Conservation (phyloP, 2,113 vertebrate genomes). For the Atherinomorus stipes region DNA sequence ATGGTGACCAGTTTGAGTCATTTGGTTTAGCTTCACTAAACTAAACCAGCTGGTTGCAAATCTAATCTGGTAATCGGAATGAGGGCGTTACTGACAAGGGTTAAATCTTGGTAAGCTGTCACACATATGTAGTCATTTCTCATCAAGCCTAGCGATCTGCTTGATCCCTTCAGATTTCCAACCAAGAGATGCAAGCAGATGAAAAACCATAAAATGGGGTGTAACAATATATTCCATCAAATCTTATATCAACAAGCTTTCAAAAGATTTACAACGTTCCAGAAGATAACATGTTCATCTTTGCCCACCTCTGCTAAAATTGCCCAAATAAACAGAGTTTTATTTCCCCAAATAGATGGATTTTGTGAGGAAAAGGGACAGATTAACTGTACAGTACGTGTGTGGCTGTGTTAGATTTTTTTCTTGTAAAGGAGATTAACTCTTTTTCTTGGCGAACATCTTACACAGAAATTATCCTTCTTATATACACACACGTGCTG, state of each 20-base stretch:
- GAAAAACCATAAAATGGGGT: neutral
- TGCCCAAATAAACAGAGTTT: slow-evolving; percentile 55
- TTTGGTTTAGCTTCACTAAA: slow-evolving; percentile 7
- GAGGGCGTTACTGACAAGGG: slow-evolving; percentile 1
- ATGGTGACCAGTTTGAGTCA: neutral
- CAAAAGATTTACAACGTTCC: neutral
- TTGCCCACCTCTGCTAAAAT: slow-evolving; percentile 37
- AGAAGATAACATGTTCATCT: slow-evolving; percentile 2
- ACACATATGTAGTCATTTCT: slow-evolving; percentile 37
- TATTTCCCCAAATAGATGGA: slow-evolving; percentile 62
- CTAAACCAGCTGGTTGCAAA: slow-evolving; percentile 10
- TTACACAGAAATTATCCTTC: slow-evolving; percentile 65
- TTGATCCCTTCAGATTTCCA: slow-evolving; percentile 33
- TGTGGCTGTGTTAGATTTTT: slow-evolving; percentile 56
- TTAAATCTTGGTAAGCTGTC: slow-evolving; percentile 31
- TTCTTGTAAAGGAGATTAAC: slow-evolving; percentile 66
- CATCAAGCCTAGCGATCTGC: slow-evolving; percentile 31
- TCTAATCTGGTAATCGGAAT: slow-evolving; percentile 22
- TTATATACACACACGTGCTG: slow-evolving; percentile 44
- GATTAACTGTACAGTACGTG: slow-evolving; percentile 61
- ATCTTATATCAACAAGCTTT: slow-evolving; percentile 25
- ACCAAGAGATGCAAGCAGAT: slow-evolving; percentile 19
- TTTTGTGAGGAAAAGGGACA: slow-evolving; percentile 57
- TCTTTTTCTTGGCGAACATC: slow-evolving; percentile 72
- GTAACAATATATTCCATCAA: neutral